Evolutionary conservation across 2,888 invertebrate genomes (phyloP).

Genomic region (Philhelius pedissequus): DNA sequence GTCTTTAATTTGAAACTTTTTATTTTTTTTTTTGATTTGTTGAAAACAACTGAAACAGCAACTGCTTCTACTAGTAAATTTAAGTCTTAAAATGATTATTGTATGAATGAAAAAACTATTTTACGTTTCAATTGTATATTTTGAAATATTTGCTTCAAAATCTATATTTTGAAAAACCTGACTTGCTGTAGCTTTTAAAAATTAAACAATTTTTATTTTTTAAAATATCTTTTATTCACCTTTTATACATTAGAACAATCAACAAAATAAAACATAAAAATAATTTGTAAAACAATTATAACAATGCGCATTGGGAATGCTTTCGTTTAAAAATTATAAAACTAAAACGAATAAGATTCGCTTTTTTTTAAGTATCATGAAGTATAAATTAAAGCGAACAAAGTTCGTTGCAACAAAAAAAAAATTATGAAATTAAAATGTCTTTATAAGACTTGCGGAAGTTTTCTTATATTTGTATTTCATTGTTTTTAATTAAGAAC

Average conservation of each 20-base stretch:
- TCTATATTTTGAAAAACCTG: no score
- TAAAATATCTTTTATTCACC: constrained; percentile 56
- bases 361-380: background rate
- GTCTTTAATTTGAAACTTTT: no score
- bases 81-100: no score
- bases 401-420: background rate
- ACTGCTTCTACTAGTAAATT: no score
- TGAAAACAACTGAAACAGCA: no score
- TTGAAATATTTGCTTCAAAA: no score
- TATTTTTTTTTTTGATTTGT: no score
- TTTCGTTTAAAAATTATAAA: background rate
- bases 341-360: background rate
- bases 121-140: no score
- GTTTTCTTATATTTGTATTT: background rate
- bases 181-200: no score
- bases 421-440: background rate
- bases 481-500: background rate
- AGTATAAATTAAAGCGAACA: background rate
- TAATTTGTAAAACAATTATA: constrained; percentile 20
- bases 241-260: constrained; percentile 42
- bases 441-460: constrained; percentile 31
- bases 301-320: constrained; percentile 27
- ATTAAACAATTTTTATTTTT: background rate
- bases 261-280: constrained; percentile 39
- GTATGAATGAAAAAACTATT: no score